These are phyloP conservation scores for Hypomecis atomaria DNA, from an alignment of 2,888 invertebrate species.

Conservation along the genomic window DNA sequence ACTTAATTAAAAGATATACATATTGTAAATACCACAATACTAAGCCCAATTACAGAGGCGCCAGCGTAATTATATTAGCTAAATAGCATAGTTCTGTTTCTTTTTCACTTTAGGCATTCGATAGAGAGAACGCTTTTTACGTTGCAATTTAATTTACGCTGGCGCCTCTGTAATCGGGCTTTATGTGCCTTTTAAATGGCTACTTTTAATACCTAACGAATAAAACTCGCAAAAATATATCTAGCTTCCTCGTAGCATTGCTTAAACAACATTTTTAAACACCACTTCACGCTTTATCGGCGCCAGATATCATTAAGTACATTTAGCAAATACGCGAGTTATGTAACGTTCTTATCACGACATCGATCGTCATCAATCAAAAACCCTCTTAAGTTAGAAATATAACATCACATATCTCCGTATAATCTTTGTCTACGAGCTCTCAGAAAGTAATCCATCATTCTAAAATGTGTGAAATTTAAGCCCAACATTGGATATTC, in stretches of 20 bases:
- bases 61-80: too few species aligned
- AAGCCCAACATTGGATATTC: conserved; percentile 15
- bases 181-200: too few species aligned
- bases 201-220: too few species aligned
- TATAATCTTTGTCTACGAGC: conserved; percentile 50
- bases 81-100: too few species aligned
- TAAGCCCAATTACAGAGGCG: too few species aligned
- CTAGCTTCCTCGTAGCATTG: neutral
- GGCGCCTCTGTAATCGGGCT: too few species aligned
- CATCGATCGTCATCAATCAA: conserved; percentile 46
- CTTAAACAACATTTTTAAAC: neutral
- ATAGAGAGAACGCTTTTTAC: too few species aligned
- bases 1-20: too few species aligned
- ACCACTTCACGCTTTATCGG: conserved; percentile 1
- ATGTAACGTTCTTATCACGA: conserved; percentile 36
- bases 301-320: neutral
- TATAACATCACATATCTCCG: conserved; percentile 34
- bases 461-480: conserved; percentile 35
- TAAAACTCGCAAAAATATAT: too few species aligned
- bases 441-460: conserved; percentile 51
- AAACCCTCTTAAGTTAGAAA: conserved; percentile 38
- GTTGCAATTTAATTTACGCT: too few species aligned
- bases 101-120: too few species aligned
- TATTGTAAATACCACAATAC: too few species aligned
- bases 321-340: conserved; percentile 16